Conservation (phyloP, 1,140 invertebrate genomes). For the Bombus huntii region DNA sequence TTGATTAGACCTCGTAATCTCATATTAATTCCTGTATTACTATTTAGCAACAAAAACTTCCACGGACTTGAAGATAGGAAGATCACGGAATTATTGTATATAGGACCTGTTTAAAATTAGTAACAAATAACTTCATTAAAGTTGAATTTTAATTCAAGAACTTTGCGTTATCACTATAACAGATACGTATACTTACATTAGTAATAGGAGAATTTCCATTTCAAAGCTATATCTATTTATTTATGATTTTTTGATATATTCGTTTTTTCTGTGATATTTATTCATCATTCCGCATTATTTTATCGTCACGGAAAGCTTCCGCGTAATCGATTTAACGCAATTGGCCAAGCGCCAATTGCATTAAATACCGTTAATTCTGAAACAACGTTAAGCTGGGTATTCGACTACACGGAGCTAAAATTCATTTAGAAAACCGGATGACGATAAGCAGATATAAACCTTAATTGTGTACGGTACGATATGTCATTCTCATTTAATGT, state of each 20-base stretch:
- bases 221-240: neutral
- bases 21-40: neutral
- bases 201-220: neutral
- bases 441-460: neutral
- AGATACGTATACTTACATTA: too few relatives aligned
- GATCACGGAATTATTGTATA: neutral
- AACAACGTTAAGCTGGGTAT: slow-evolving; percentile 10
- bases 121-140: neutral
- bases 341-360: slow-evolving; percentile 26
- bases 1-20: neutral
- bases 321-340: slow-evolving; percentile 30
- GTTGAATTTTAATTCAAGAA: neutral
- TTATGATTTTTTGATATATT: neutral
- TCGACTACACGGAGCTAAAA: neutral
- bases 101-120: too few relatives aligned
- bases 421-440: slow-evolving; percentile 4
- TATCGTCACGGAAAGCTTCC: neutral
- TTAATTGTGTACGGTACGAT: neutral
- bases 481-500: neutral
- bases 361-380: slow-evolving; percentile 29
- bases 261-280: neutral
- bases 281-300: neutral
- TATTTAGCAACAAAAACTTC: neutral
- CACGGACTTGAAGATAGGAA: neutral
- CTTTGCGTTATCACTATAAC: too few relatives aligned